Conservation (phyloP, 2,797 vertebrate species). For the Enteromius anoplus region DNA sequence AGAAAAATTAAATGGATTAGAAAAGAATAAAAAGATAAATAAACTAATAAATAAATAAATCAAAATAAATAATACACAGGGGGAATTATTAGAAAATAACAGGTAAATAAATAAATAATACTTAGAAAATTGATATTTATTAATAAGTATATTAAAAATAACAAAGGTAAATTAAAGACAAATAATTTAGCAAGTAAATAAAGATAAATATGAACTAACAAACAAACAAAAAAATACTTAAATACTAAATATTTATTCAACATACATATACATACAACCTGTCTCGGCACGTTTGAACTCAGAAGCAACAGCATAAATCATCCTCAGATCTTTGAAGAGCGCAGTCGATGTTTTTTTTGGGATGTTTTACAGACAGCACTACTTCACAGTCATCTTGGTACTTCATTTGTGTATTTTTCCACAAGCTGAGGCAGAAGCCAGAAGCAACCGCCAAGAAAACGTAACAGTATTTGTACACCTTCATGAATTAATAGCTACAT, state of each 20-base stretch:
- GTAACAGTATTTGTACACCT: conserved; percentile 25
- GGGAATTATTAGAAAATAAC: neutral
- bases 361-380: conserved; percentile 1
- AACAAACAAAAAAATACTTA: neutral
- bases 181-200: neutral
- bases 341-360: neutral
- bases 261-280: neutral
- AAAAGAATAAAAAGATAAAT: neutral
- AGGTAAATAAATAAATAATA: neutral
- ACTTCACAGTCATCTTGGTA: conserved; percentile 9
- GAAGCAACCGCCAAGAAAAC: conserved; percentile 25
- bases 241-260: neutral
- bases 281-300: conserved; percentile 18
- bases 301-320: neutral
- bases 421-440: conserved; percentile 24
- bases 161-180: neutral
- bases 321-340: neutral
- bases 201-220: neutral
- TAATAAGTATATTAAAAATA: neutral
- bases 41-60: neutral
- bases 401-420: conserved; percentile 24
- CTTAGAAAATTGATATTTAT: neutral
- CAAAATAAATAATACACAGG: neutral
- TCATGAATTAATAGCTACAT: conserved; percentile 37
- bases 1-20: neutral